Evolutionary conservation across 2,888 invertebrate genomes (phyloP).

Genomic region (Azorinus chamasolen): DNA sequence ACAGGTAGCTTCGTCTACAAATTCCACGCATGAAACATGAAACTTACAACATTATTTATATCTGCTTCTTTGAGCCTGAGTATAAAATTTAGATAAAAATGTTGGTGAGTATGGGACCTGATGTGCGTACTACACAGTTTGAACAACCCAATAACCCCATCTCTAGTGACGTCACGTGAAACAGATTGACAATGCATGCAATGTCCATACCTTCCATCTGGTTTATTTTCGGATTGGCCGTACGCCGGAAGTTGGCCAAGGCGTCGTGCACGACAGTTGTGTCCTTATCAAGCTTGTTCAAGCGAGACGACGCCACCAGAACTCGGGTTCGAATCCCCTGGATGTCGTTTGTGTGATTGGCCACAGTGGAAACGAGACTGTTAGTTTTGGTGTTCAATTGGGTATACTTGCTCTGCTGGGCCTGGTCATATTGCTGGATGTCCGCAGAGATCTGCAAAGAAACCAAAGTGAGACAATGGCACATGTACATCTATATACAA

Average conservation of each 20-base stretch:
- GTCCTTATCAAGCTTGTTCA: slow-evolving; percentile 34
- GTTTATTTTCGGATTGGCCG: slow-evolving; percentile 22
- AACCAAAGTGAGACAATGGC: no score
- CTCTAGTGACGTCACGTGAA: no score
- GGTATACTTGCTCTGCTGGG: slow-evolving; percentile 42
- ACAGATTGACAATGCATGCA: no score
- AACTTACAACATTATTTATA: no score
- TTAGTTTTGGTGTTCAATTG: slow-evolving; percentile 31
- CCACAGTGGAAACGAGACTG: slow-evolving; percentile 24
- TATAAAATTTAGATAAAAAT: no score
- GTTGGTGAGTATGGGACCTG: no score
- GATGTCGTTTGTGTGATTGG: slow-evolving; percentile 44
- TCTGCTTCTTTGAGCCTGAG: no score
- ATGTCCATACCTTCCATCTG: slow-evolving; percentile 22
- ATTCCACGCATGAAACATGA: no score
- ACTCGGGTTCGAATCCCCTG: slow-evolving; percentile 21
- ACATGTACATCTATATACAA: no score
- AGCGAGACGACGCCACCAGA: slow-evolving; percentile 23
- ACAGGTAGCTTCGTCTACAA: no score
- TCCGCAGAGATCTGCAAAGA: slow-evolving; percentile 38
- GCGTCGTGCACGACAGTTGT: slow-evolving; percentile 49
- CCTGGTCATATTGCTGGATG: slow-evolving; percentile 45
- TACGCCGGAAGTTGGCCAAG: slow-evolving; percentile 47
- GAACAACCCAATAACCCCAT: no score
- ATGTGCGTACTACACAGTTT: no score